A percentile compares a stretch with the other conserved stretches of the same genome.
Conservation (phyloP, 2,113 vertebrate genomes). For the Ia io region DNA sequence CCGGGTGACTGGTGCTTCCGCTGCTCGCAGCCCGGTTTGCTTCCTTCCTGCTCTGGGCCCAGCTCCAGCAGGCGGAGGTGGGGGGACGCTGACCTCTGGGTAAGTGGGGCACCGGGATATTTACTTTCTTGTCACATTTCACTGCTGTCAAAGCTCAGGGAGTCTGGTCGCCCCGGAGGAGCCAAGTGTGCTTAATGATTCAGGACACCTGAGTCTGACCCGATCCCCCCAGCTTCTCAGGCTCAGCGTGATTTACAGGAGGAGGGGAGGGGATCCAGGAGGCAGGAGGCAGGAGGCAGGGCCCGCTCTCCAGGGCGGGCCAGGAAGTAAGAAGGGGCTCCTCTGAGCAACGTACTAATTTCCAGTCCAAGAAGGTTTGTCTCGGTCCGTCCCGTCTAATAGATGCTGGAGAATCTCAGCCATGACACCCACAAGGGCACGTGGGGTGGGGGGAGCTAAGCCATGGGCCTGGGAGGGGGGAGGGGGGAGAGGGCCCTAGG, state of each 20-base stretch:
- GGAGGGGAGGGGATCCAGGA: neutral
- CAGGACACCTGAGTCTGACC: constrained; percentile 61
- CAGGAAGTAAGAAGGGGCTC: neutral
- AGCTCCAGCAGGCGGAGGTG: constrained; percentile 70
- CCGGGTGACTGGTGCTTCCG: constrained; percentile 66
- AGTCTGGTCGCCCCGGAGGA: constrained; percentile 43
- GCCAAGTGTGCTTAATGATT: constrained; percentile 50
- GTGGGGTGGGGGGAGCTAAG: no score
- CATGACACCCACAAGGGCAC: neutral
- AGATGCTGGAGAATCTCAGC: neutral
- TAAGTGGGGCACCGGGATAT: constrained; percentile 65
- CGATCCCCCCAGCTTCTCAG: neutral
- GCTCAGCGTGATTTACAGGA: constrained; percentile 44
- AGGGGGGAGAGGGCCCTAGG: neutral
- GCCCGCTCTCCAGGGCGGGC: neutral
- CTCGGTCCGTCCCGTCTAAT: neutral
- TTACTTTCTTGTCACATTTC: constrained; percentile 77
- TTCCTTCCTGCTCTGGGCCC: constrained; percentile 68
- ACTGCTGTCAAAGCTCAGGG: constrained; percentile 68
- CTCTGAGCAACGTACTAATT: neutral
- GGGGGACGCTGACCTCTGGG: constrained; percentile 68
- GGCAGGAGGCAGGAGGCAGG: neutral
- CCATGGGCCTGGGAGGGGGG: neutral
- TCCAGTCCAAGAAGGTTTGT: neutral
- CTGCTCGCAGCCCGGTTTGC: constrained; percentile 20